Evolutionary conservation across 2,113 vertebrate genomes (phyloP).

Genomic region (Tringa solitaria): DNA sequence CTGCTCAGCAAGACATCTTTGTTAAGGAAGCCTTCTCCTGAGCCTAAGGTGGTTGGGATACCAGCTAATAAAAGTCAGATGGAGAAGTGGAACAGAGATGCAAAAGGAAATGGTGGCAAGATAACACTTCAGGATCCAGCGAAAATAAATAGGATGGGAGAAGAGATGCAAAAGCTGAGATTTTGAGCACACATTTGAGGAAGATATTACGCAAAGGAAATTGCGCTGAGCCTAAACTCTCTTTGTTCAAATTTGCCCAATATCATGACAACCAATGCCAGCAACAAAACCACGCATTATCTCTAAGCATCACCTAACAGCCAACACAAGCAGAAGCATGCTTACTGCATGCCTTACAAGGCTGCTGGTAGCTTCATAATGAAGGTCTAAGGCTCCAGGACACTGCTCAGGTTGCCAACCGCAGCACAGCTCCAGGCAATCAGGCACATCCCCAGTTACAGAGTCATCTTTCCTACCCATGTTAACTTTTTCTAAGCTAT

Average conservation of each 20-base stretch:
- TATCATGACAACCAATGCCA: neutral
- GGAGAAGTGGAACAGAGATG: neutral
- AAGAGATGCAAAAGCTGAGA: neutral
- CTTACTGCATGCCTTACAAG: neutral
- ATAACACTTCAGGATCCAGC: neutral
- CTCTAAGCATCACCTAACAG: neutral
- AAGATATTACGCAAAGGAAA: accelerated
- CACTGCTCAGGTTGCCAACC: accelerated
- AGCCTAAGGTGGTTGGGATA: neutral
- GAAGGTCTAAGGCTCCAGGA: neutral
- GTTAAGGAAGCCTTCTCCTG: neutral
- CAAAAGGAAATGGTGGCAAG: neutral
- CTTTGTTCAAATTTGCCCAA: neutral
- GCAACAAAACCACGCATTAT: neutral
- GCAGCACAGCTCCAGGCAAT: neutral
- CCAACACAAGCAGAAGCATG: neutral
- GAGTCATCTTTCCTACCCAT: neutral
- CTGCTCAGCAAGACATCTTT: neutral
- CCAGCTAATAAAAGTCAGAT: neutral
- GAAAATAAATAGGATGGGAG: accelerated
- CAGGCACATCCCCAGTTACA: neutral
- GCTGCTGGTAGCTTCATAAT: neutral
- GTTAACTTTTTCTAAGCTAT: neutral
- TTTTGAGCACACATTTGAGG: neutral
- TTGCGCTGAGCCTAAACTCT: neutral